These are phyloP conservation scores for Drosophila greeni DNA, from an alignment of 2,888 invertebrate species.

Conservation along the genomic window DNA sequence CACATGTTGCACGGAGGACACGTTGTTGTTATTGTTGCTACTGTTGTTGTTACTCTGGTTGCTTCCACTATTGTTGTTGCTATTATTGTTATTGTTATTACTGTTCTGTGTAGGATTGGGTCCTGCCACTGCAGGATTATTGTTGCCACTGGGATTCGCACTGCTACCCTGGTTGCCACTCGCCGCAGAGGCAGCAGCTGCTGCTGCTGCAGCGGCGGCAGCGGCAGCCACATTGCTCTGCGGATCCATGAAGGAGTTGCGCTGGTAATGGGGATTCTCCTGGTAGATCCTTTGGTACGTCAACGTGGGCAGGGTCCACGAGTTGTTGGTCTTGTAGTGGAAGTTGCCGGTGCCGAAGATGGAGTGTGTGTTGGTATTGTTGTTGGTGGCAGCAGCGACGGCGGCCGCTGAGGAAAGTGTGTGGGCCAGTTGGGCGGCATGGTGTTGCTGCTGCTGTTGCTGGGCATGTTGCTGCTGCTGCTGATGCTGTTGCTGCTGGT, in stretches of 20 bases:
- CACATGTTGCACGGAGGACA: constrained; percentile 71
- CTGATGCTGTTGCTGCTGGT: constrained; percentile 58
- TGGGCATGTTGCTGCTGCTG: constrained; percentile 57
- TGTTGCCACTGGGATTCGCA: constrained; percentile 29
- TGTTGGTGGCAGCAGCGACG: constrained; percentile 47
- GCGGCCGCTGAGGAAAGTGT: constrained; percentile 67
- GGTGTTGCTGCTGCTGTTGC: constrained; percentile 61
- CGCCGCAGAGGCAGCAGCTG: constrained; percentile 25
- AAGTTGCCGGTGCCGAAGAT: constrained; percentile 78
- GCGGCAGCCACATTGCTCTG: constrained; percentile 45
- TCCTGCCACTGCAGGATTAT: constrained; percentile 30
- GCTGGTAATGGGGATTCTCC: constrained; percentile 76
- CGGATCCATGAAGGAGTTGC: constrained; percentile 69
- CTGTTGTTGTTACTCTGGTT: constrained; percentile 11
- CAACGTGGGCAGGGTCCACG: constrained; percentile 77
- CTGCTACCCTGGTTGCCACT: constrained; percentile 16
- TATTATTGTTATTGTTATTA: constrained; percentile 3
- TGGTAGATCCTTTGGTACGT: constrained; percentile 77
- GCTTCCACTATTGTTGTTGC: background rate
- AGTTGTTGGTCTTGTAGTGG: constrained; percentile 78
- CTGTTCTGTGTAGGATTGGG: constrained; percentile 20
- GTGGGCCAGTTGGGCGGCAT: constrained; percentile 71
- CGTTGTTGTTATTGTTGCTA: constrained; percentile 40
- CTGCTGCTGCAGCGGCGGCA: constrained; percentile 50
- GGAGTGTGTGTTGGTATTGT: constrained; percentile 75